phyloP scores from a whole-genome alignment of 2,888 invertebrate genomes.

The Globia sparganii region DNA sequence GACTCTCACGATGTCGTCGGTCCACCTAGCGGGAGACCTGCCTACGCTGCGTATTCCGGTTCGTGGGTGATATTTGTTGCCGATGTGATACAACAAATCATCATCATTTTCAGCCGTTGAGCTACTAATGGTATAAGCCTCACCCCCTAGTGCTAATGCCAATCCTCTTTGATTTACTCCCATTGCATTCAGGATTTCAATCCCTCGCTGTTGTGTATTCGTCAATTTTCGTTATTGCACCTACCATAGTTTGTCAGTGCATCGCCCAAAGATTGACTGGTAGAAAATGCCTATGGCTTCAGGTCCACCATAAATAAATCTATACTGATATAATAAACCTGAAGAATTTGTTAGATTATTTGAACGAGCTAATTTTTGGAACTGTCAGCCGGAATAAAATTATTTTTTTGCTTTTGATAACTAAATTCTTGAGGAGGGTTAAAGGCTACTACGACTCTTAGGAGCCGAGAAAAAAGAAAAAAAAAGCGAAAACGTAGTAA shows the following conservation, averaged over 20 bases:
- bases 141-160: neutral
- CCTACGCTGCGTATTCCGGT: too few relatives aligned
- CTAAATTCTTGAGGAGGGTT: neutral
- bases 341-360: neutral
- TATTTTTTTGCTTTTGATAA: too few relatives aligned
- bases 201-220: neutral
- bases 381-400: too few relatives aligned
- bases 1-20: too few relatives aligned
- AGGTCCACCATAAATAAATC: neutral
- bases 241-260: neutral
- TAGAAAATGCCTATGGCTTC: neutral
- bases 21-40: too few relatives aligned
- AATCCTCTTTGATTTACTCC: neutral
- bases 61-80: neutral
- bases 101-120: neutral
- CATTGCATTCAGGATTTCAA: slow-evolving; percentile 4
- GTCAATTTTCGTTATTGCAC: neutral
- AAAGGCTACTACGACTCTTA: neutral
- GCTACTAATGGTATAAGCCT: neutral
- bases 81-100: neutral
- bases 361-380: too few relatives aligned
- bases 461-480: neutral
- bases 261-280: neutral
- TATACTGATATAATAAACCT: neutral
- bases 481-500: neutral